Conservation (phyloP, 2,113 vertebrate species). For the Marcusenius ussheri region DNA sequence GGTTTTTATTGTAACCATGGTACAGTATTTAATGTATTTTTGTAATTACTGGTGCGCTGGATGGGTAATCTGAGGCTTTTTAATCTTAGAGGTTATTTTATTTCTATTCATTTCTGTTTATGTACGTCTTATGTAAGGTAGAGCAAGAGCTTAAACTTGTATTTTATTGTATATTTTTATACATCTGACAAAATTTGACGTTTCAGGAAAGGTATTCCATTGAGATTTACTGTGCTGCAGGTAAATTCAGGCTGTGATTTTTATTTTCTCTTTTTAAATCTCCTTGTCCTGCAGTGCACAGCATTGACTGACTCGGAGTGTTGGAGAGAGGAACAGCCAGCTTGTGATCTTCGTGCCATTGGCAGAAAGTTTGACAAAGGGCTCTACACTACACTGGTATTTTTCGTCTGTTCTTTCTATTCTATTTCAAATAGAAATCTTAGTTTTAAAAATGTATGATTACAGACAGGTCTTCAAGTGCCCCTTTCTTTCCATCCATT, state of each 20-base stretch:
- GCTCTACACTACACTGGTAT: constrained; percentile 74
- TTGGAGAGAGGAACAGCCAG: constrained; percentile 46
- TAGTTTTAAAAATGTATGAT: background rate
- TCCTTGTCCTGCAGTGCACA: constrained; percentile 56
- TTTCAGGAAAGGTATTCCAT: background rate
- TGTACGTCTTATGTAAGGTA: background rate
- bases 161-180: background rate
- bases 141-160: background rate
- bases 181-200: background rate
- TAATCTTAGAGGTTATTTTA: background rate
- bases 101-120: background rate
- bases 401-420: background rate
- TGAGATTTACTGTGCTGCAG: background rate
- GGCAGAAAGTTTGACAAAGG: constrained; percentile 77
- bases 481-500: background rate
- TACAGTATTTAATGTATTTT: background rate
- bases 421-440: background rate
- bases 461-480: background rate
- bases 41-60: background rate
- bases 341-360: constrained; percentile 73
- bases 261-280: background rate
- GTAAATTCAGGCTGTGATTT: background rate
- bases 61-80: background rate
- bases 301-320: constrained; percentile 46
- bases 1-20: background rate